Evolutionary conservation across 2,113 vertebrate species (phyloP).

Genomic region (Apaloderma vittatum): DNA sequence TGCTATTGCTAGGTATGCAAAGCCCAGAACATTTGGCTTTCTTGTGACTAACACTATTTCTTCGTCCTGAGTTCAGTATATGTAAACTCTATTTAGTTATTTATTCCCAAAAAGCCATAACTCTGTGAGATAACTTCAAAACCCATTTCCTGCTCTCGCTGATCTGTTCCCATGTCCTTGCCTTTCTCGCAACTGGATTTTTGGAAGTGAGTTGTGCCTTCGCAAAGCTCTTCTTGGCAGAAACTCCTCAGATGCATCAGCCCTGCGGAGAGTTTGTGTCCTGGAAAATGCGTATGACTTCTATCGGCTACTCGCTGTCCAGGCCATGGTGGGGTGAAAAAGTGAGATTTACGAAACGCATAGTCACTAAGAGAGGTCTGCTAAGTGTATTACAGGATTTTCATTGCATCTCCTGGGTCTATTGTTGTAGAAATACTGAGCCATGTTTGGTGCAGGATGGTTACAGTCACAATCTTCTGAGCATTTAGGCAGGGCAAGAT

Average conservation of each 20-base stretch:
- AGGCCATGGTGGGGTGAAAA: not conserved
- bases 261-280: not conserved
- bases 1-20: constrained; percentile 10
- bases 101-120: not conserved
- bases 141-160: not conserved
- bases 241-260: not conserved
- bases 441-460: rapidly evolving
- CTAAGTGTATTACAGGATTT: not conserved
- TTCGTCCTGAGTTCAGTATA: not conserved
- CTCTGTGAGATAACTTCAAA: not conserved
- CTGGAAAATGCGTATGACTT: not conserved
- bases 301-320: not conserved
- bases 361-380: not conserved
- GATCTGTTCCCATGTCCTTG: not conserved
- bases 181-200: not conserved
- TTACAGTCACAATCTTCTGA: not conserved
- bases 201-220: not conserved
- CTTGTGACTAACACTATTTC: not conserved
- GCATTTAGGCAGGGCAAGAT: not conserved
- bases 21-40: not conserved
- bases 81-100: not conserved
- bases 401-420: not conserved
- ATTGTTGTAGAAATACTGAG: not conserved
- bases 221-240: not conserved
- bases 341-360: not conserved